Conservation (phyloP, 2,888 invertebrate species). For the Esperia sulphurella region DNA sequence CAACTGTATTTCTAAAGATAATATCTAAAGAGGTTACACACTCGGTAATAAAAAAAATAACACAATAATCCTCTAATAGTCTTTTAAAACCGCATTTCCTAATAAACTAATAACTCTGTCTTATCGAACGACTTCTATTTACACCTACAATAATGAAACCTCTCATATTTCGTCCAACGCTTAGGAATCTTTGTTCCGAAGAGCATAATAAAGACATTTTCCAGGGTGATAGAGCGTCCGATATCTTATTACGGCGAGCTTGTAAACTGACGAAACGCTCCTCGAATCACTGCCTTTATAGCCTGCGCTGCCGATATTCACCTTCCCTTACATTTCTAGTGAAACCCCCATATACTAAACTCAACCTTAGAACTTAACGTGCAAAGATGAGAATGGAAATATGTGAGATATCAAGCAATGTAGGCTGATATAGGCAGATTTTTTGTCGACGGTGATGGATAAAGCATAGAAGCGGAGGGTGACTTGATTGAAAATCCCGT, state of each 20-base stretch:
- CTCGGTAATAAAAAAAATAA: too few species aligned
- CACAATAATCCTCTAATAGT: too few species aligned
- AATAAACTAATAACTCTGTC: too few species aligned
- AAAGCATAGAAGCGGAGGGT: constrained; percentile 42
- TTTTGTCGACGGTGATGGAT: constrained; percentile 60
- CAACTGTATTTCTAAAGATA: too few species aligned
- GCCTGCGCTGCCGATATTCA: constrained; percentile 56
- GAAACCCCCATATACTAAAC: constrained; percentile 21
- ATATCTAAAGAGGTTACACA: too few species aligned
- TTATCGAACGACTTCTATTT: constrained; percentile 13
- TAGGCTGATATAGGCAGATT: constrained; percentile 55
- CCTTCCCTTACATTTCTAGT: constrained; percentile 41
- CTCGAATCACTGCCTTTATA: constrained; percentile 64
- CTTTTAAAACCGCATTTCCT: too few species aligned
- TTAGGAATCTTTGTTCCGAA: constrained; percentile 15
- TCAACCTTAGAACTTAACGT: constrained; percentile 19
- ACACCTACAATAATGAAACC: constrained; percentile 1
- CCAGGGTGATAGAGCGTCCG: constrained; percentile 57
- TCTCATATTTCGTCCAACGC: constrained; percentile 19
- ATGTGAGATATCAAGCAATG: constrained; percentile 15
- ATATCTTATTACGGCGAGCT: constrained; percentile 65
- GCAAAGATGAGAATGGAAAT: constrained; percentile 12
- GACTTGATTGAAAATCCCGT: constrained; percentile 58
- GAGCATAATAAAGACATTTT: constrained; percentile 57
- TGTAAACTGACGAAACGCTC: constrained; percentile 63